Evolutionary conservation across 2,888 invertebrate species (phyloP), one percentile per base, ranked within the genome.

Genomic region (Pollenia amentaria): DNA sequence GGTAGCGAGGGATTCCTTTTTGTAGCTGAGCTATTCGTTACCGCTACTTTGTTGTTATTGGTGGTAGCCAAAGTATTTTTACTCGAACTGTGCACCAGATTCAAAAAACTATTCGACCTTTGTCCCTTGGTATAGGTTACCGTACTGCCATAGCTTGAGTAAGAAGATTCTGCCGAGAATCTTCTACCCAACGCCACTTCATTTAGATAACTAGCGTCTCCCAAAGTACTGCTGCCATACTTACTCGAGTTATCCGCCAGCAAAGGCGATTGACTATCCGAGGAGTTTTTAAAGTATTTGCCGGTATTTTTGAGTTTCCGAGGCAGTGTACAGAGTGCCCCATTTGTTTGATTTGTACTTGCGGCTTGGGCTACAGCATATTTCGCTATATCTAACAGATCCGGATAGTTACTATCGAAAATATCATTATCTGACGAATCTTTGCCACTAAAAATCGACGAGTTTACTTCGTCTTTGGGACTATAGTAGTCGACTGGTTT

Each of bases 241-340:
- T 96, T 94, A 91, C 96, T 96, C 0, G 92, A 93, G 85, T 91
- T 92, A 89, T 95, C 95, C 14, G 95, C 94, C 84, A 97, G 93
- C 82, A 97, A 93, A 1, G 96, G 96, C 78, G 96, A 96, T 89
- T 97, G 96, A 90, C 97, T 97, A 89, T 96, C 96, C 38, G 96
- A 94, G 16, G 93, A 92, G 88, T 91, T 92, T 67, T 92, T 91
- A 69, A 93, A 93, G 67, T 93, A 93, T 79, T 92, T 92, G 0
- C 92, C 92, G 3, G 90, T 91, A 29, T 90, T 91, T 88, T 93
- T 93, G 18, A 93, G 88, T 78, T 93, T 93, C 0, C 93, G 89
- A 0, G 96, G 96, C 89, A 96, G 94, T n/a, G 96, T 96, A 91
- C 96, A 96, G 90, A 96, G 95, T 0, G 77, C 88, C 0, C 88